Percentiles rank a stretch among this genome's conserved stretches.
Conservation (phyloP, 2,888 invertebrate species). For the Trichacis sp. region DNA sequence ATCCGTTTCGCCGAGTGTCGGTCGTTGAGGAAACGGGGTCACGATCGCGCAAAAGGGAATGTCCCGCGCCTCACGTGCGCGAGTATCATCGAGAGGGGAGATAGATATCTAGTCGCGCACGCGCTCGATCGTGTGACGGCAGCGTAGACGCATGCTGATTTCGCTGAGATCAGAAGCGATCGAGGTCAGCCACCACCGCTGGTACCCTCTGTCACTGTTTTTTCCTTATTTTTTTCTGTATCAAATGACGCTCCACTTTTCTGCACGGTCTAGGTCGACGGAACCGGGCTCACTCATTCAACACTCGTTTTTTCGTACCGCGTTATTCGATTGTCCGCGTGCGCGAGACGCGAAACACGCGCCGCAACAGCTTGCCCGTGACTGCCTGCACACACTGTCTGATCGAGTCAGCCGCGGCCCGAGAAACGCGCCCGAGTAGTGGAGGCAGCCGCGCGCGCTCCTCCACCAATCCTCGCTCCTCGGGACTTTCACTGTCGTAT, state of each 20-base stretch:
- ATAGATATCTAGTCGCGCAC: slow-evolving; percentile 15
- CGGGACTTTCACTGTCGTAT: slow-evolving; percentile 58
- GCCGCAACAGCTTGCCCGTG: slow-evolving; percentile 53
- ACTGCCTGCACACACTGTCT: slow-evolving; percentile 53
- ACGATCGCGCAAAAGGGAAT: slow-evolving; percentile 65
- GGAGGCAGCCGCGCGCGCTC: slow-evolving; percentile 18
- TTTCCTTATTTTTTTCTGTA: slow-evolving; percentile 15
- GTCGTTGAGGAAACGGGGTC: slow-evolving; percentile 65
- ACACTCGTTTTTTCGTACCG: too few relatives aligned
- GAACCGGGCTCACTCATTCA: slow-evolving; percentile 7
- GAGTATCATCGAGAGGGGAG: slow-evolving; percentile 31
- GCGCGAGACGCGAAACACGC: slow-evolving; percentile 36
- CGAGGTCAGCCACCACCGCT: slow-evolving; percentile 48
- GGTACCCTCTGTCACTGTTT: slow-evolving; percentile 25
- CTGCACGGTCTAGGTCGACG: slow-evolving; percentile 9
- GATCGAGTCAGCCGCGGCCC: slow-evolving; percentile 10
- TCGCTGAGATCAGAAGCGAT: slow-evolving; percentile 48
- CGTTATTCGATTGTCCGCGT: too few relatives aligned
- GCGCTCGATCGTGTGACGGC: slow-evolving; percentile 35
- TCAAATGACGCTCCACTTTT: slow-evolving; percentile 8
- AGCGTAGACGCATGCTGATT: slow-evolving; percentile 49
- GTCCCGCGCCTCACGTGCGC: slow-evolving; percentile 41
- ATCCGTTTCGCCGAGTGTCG: slow-evolving; percentile 54
- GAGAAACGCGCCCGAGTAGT: slow-evolving; percentile 35
- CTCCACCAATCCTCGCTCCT: slow-evolving; percentile 32